Evolutionary conservation across 2,113 vertebrate genomes (phyloP).

Genomic region (Cyphomyrus plagiostoma): DNA sequence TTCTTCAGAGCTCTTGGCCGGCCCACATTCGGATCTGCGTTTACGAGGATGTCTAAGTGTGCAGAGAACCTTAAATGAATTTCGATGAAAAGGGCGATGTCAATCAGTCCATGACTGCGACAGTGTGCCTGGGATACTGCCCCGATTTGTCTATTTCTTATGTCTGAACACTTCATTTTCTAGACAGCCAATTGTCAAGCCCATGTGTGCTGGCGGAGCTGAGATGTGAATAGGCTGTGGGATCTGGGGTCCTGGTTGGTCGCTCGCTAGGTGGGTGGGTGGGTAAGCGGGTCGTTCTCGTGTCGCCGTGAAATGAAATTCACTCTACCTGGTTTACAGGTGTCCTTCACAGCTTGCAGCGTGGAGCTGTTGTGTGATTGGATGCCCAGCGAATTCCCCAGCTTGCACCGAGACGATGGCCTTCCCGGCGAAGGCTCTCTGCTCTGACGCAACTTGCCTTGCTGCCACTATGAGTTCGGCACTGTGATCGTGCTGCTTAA

Average conservation of each 20-base stretch:
- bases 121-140: not conserved
- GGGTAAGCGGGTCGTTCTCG: not conserved
- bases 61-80: not conserved
- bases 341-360: not conserved
- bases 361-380: not conserved
- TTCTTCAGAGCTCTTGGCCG: not conserved
- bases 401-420: not conserved
- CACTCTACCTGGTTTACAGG: not conserved
- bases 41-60: not conserved
- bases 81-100: not conserved
- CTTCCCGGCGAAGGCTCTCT: not conserved
- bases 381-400: not conserved
- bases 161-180: not conserved
- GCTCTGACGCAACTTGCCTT: not conserved
- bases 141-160: not conserved
- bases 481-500: constrained; percentile 36
- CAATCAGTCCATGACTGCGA: not conserved
- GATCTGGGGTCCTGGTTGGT: not conserved
- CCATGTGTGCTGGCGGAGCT: not conserved
- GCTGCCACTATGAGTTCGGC: constrained; percentile 36
- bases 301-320: not conserved
- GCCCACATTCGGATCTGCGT: not conserved
- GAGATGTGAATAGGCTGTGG: not conserved
- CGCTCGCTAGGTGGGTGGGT: not conserved
- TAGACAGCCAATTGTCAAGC: not conserved